Base-by-base conservation (phyloP, 1,140 invertebrate species). In the Epicauta chinensis region DNA sequence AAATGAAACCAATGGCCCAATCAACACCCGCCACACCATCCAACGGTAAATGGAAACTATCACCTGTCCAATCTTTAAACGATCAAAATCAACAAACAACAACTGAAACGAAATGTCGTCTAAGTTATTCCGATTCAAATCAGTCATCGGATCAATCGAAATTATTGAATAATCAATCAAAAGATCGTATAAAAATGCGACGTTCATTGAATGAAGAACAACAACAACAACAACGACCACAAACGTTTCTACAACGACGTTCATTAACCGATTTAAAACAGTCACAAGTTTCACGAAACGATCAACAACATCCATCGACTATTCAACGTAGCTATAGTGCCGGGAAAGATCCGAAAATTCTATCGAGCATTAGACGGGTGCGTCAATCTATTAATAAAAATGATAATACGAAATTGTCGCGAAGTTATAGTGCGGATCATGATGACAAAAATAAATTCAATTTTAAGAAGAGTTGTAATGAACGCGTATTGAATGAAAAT, bases 1-100 rank as follows among this genome's bases (percentile, higher is more conserved):
- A 47, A 41, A 17, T 42, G 1, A 42, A 52, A 52, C 55, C 55
- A 10, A 38, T 56, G 12, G 55, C 49, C 6, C 55, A 56, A 38
- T 56, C 55, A 23, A 56, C 55, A 1, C 54, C 54, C 9, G 49
- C 45, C 42, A n/a, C 38, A 40, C 23, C n/a, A n/a, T n/a, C 4
- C 23, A 23, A 23, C 7, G 7, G 7, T 23, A 23, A 23, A 23
- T 23, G 23, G 23, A 23, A 23, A 3, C 7, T 23, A 3, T 23
- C 23, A 3, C 23, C 23, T 5, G 4, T 23, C 4, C 23, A 23
- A 23, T 5, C 23, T 7, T 23, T 7, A 3, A 7, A 23, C 7
- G 4, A 23, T 5, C 23, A 23, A 23, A 23, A 23, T n/a, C n/a
- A n/a, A n/a, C n/a, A n/a, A n/a, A n/a, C n/a, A n/a, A n/a, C n/a